phyloP scores from a whole-genome alignment of 2,888 invertebrate species.

The Latrodectus hesperus region DNA sequence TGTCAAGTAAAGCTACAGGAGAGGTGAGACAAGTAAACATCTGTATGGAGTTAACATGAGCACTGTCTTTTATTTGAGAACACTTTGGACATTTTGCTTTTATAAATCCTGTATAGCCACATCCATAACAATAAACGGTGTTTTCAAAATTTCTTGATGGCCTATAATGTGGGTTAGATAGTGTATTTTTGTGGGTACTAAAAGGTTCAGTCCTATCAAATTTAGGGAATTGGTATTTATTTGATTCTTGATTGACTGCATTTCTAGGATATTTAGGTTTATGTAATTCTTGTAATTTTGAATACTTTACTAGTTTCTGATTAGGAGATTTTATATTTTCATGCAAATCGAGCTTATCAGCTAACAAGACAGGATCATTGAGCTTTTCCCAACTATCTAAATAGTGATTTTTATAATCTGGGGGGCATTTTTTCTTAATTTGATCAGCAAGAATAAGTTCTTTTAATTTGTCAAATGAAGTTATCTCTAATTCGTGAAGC shows the following conservation, averaged over 20 bases:
- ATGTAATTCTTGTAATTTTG: not conserved
- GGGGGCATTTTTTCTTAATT: constrained; percentile 13
- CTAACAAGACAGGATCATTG: constrained; percentile 1
- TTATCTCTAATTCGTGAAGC: constrained; percentile 7
- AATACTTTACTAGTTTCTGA: not conserved
- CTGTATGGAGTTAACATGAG: not conserved
- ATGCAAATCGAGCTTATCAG: constrained; percentile 18
- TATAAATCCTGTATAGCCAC: constrained; percentile 12
- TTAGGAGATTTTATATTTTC: constrained; percentile 6
- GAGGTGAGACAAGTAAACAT: constrained; percentile 19
- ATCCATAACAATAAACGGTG: not conserved
- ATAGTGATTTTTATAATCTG: constrained; percentile 17
- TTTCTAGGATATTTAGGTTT: not conserved
- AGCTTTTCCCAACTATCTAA: constrained; percentile 16
- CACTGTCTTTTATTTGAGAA: not conserved
- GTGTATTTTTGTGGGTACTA: not conserved
- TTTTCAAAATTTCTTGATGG: not conserved
- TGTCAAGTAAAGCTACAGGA: not conserved
- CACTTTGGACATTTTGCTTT: constrained; percentile 17
- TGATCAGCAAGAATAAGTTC: constrained; percentile 5
- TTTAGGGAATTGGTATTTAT: not conserved
- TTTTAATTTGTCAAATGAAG: constrained; percentile 14
- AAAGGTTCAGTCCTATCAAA: not conserved
- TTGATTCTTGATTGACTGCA: not conserved
- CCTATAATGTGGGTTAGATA: not conserved